Evolutionary conservation across 2,888 invertebrate species (phyloP).

Genomic region (Callimorpha dominula): DNA sequence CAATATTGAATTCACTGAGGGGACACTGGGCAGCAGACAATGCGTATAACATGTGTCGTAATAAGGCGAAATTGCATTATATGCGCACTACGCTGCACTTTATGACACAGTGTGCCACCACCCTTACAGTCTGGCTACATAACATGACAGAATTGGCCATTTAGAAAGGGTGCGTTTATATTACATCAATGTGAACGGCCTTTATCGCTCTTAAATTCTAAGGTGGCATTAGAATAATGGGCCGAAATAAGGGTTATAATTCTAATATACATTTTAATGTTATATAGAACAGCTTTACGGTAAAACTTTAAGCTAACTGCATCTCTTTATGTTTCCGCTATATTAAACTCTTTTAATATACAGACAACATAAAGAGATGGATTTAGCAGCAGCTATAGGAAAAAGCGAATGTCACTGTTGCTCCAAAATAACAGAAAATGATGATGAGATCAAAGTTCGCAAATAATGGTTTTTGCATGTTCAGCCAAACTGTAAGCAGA

Average conservation of each 20-base stretch:
- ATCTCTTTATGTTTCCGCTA: neutral
- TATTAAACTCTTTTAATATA: neutral
- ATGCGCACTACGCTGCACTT: conserved; percentile 25
- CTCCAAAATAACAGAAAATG: too few species aligned
- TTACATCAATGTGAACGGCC: conserved; percentile 53
- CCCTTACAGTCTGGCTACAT: conserved; percentile 43
- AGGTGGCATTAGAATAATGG: conserved; percentile 70
- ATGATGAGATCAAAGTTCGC: too few species aligned
- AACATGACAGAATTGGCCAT: conserved; percentile 69
- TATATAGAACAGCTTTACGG: conserved; percentile 48
- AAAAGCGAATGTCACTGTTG: too few species aligned
- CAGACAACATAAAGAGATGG: too few species aligned
- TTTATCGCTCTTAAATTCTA: conserved; percentile 61
- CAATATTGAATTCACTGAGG: neutral
- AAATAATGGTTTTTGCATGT: too few species aligned
- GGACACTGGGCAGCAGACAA: conserved; percentile 11
- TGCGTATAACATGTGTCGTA: conserved; percentile 15
- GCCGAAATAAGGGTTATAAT: conserved; percentile 61
- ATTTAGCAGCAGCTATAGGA: too few species aligned
- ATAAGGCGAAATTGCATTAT: conserved; percentile 41
- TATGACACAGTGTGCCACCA: conserved; percentile 33
- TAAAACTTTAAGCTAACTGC: conserved; percentile 4
- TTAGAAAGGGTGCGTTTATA: conserved; percentile 69
- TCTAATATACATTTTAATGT: conserved; percentile 60
- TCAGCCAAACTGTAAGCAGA: too few species aligned